Percentiles rank a stretch among this genome's conserved stretches.
Conservation (phyloP, 2,888 invertebrate species). For the Sicus ferrugineus region DNA sequence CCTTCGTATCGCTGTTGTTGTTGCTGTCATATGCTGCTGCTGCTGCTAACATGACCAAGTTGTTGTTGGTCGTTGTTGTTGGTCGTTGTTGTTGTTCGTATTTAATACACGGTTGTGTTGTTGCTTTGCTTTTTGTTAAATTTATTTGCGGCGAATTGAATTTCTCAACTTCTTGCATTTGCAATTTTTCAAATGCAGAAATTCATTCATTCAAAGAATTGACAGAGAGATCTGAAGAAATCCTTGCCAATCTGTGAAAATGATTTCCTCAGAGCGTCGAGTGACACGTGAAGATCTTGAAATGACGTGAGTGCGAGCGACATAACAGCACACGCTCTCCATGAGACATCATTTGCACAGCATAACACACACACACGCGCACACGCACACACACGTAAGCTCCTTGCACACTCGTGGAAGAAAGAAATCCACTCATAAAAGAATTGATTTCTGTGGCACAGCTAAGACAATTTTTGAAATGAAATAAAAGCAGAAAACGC, state of each 20-base stretch:
- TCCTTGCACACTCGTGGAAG: neutral
- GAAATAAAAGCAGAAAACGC: neutral
- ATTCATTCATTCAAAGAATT: too few relatives aligned
- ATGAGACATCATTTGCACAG: slow-evolving; percentile 25
- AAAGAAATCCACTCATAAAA: slow-evolving; percentile 4
- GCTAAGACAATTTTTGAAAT: slow-evolving; percentile 7
- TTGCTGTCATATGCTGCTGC: too few relatives aligned
- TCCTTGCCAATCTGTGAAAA: slow-evolving; percentile 38
- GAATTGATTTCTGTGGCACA: neutral
- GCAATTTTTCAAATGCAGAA: too few relatives aligned
- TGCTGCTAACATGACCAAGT: too few relatives aligned
- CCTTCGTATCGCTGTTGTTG: neutral
- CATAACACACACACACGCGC: neutral
- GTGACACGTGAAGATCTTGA: slow-evolving; percentile 37
- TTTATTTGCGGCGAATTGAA: too few relatives aligned
- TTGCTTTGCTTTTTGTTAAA: too few relatives aligned
- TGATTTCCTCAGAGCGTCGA: slow-evolving; percentile 40
- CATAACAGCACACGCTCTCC: slow-evolving; percentile 4
- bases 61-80: slow-evolving; percentile 1
- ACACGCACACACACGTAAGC: slow-evolving; percentile 1
- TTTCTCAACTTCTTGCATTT: too few relatives aligned
- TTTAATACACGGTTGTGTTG: too few relatives aligned
- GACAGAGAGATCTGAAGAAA: slow-evolving; percentile 6
- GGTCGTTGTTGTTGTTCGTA: slow-evolving; percentile 27
- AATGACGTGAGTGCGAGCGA: neutral